A percentile compares a stretch with the other conserved stretches of the same genome.
Evolutionary conservation across 2,797 vertebrate species (phyloP).

Genomic region (Sebastolobus altivelis): DNA sequence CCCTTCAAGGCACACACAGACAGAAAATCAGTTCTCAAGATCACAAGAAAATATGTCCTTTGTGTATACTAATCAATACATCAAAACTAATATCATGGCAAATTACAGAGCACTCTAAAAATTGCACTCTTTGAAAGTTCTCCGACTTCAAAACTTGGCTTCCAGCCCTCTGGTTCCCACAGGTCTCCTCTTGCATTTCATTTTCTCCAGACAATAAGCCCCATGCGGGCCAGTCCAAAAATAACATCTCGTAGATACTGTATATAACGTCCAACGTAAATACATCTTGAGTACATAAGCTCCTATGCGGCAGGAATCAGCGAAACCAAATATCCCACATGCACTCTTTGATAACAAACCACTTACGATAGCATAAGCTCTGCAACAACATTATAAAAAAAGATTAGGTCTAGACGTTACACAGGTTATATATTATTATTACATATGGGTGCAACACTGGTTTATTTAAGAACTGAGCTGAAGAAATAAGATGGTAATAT

Average conservation of each 20-base stretch:
- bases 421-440: too few relatives aligned
- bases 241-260: slow-evolving; percentile 31
- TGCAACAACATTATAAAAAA: neutral
- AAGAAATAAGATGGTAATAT: neutral
- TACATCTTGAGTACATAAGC: slow-evolving; percentile 18
- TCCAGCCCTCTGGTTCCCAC: slow-evolving; percentile 31
- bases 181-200: slow-evolving; percentile 35
- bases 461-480: neutral
- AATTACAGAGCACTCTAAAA: neutral
- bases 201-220: slow-evolving; percentile 18
- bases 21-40: slow-evolving; percentile 39
- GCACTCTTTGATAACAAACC: slow-evolving; percentile 17
- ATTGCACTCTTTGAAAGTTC: slow-evolving; percentile 7
- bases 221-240: slow-evolving; percentile 29
- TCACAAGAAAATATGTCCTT: slow-evolving; percentile 8
- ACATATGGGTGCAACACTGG: neutral
- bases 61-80: slow-evolving; percentile 28
- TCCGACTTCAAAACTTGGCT: slow-evolving; percentile 36
- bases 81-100: slow-evolving; percentile 5
- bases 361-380: neutral
- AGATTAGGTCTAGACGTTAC: neutral
- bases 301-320: slow-evolving; percentile 17
- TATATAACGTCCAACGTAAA: slow-evolving; percentile 43
- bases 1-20: slow-evolving; percentile 17
- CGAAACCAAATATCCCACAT: slow-evolving; percentile 11